These are phyloP conservation scores for Daubentonia madagascariensis DNA, from an alignment of 2,113 vertebrate species.

Conservation along the genomic window DNA sequence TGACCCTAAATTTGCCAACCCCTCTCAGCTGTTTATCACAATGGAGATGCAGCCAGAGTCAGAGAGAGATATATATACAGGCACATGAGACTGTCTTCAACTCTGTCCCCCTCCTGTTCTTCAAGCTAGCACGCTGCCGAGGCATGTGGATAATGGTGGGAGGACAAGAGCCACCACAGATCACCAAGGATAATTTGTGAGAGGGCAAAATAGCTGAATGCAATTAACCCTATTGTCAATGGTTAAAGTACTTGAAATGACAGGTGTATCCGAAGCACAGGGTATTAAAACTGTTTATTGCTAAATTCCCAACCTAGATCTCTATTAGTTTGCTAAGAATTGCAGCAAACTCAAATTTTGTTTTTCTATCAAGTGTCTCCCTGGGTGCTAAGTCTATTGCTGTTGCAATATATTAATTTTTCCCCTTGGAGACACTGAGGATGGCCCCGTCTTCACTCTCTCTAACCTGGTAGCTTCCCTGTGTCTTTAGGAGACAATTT, in stretches of 20 bases:
- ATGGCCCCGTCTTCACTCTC: slow-evolving; percentile 60
- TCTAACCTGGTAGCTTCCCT: slow-evolving; percentile 73
- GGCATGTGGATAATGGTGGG: not conserved
- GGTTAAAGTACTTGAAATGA: not conserved
- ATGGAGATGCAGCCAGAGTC: not conserved
- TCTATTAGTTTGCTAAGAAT: slow-evolving; percentile 66
- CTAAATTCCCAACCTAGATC: slow-evolving; percentile 57
- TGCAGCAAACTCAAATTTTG: slow-evolving; percentile 63
- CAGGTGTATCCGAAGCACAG: not conserved
- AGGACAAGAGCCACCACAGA: not conserved
- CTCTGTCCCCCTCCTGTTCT: too few relatives aligned
- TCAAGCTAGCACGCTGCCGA: not conserved
- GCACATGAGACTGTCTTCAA: not conserved
- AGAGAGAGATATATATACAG: too few relatives aligned
- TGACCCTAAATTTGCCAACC: not conserved
- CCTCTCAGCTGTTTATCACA: not conserved
- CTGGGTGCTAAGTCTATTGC: slow-evolving; percentile 49
- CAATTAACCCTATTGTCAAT: not conserved
- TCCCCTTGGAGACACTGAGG: slow-evolving; percentile 30
- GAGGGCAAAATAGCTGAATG: not conserved
- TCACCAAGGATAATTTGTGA: not conserved
- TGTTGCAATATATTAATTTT: slow-evolving; percentile 41
- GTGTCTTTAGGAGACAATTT: slow-evolving; percentile 77
- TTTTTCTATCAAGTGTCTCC: slow-evolving; percentile 66
- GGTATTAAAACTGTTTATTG: not conserved